Conservation (phyloP, 2,797 vertebrate genomes). For the Leucoraja ocellata region DNA sequence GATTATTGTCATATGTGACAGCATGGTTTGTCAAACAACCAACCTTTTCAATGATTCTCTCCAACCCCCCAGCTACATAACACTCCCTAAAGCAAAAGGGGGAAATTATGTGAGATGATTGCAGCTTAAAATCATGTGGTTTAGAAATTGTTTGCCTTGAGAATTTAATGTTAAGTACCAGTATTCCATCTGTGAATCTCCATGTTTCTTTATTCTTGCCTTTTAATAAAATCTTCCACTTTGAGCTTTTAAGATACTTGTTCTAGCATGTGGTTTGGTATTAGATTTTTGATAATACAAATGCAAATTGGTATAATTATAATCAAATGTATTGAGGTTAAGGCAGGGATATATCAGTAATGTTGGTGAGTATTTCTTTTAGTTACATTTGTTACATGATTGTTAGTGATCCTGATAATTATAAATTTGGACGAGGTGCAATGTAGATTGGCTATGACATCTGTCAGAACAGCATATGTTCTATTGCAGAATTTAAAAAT, state of each 20-base stretch:
- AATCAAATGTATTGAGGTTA: neutral
- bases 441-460: neutral
- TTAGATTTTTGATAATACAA: neutral
- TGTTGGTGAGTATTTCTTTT: neutral
- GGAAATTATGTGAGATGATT: neutral
- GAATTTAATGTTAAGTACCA: neutral
- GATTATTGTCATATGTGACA: neutral
- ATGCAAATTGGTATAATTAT: neutral
- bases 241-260: neutral
- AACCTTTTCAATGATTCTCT: neutral
- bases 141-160: neutral
- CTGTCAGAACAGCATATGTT: neutral
- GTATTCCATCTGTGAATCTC: neutral
- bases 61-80: too few relatives aligned
- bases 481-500: neutral
- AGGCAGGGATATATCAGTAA: neutral
- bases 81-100: neutral
- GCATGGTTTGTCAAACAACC: neutral
- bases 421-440: neutral
- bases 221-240: neutral
- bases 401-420: conserved; percentile 20
- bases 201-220: neutral
- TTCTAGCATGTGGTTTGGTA: neutral
- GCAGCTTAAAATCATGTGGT: neutral
- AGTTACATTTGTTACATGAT: neutral